Base-by-base conservation (phyloP, 1,140 invertebrate species). In the Ganaspis sp. region DNA sequence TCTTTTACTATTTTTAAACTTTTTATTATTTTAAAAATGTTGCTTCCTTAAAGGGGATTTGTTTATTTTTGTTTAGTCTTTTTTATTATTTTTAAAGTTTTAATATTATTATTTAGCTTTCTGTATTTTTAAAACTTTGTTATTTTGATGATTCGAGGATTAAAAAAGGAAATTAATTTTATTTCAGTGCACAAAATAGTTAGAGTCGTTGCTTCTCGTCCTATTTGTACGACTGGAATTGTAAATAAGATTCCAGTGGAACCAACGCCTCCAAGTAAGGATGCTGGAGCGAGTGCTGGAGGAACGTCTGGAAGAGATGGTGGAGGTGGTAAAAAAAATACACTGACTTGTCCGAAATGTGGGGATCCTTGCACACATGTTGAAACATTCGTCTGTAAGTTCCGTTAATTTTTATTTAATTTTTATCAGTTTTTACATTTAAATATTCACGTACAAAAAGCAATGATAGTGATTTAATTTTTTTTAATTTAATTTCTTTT, bases 311-410 rank as follows among this genome's bases (percentile, higher is more conserved):
- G 80, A 38, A 81, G 82, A 40, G 75, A 82, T 74, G 90, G 90
- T 42, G 88, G 88, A 40, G 91, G 91, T 53, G 92, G 93, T 23
- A 93, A 93, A 76, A 94, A 95, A 81, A 93, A 93, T 79, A 94
- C 95, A 4, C 92, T 97, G 0, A 94, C 93, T 23, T 99, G 98
- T 89, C 98, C 98, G 8, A 98, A 98, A 91, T 99, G 98, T 92
- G 98, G 97, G 0, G 97, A 98, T 92, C 96, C 97, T 72, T 98
- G 97, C 91, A 98, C 97, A 12, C 97, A 98, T 91, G 97, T 99
- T 72, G 98, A 98, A 92, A 98, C 97, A 8, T 98, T 99, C 93
- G 97, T 99, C 82, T 98, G 97, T 95, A 92, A 94, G 94, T 93
- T 29, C 72, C 58, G 8, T 23, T 64, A 4, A 69, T 77, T 54